Base-by-base conservation (phyloP, 2,113 vertebrate species). In the Larimichthys polyactis region DNA sequence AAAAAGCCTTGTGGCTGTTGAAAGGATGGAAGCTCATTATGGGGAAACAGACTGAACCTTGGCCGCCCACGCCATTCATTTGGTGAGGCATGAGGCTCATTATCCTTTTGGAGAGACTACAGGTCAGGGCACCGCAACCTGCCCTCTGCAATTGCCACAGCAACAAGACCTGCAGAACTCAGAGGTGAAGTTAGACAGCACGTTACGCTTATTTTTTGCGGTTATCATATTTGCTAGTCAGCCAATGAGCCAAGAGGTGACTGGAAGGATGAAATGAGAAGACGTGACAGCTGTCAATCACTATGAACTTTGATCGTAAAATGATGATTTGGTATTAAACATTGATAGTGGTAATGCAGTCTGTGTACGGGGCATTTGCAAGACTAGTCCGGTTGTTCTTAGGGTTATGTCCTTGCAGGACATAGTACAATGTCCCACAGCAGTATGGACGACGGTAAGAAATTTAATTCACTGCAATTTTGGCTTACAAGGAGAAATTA, bases 31-130 rank as follows among this genome's bases (percentile, higher is more conserved):
- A 90, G 87, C 90, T 93, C 89, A 92, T 92, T 93, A 93, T 91
- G 74, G 64, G 49, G 60, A 86, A 84, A 78, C 81, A 81, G 81
- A 62, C 75, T 92, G 87, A 92, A 91, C 91, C 79, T 88, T 84
- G 55, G 78, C 88, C 67, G 52, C 86, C 89, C 77, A 90, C 81
- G 52, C 88, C 83, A 88, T 92, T 91, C 88, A 92, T 92, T 87
- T 91, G 76, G 81, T 84, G 75, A 91, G 86, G 91, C 84, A 87
- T 87, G 89, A 93, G 83, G 91, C 92, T 95, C 91, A 94, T 94
- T 95, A 94, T 93, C 90, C 82, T 90, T 93, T 90, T 84, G 81
- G 85, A 93, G 83, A 83, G 85, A 85, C 85, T 87, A 85, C 84
- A 87, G 93, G 93, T 94, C 91, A 93, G 86, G 84, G 79, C 85